Conservation (phyloP, 2,113 vertebrate species). For the Thalassoma bifasciatum region DNA sequence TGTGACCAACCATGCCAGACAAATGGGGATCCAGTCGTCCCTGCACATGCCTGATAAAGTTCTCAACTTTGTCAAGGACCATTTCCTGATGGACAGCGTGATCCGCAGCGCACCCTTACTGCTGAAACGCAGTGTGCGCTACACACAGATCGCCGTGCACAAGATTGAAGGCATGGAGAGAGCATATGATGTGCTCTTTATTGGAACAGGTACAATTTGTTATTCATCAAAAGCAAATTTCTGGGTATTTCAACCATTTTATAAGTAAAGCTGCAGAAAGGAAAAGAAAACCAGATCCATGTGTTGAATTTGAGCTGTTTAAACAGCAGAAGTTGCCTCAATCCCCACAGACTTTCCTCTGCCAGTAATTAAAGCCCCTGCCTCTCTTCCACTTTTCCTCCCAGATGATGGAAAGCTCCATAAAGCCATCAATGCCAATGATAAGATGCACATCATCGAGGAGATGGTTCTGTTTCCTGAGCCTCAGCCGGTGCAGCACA, state of each 20-base stretch:
- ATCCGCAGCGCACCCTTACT: conserved; percentile 89
- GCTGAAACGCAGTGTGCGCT: conserved; percentile 86
- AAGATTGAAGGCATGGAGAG: conserved; percentile 81
- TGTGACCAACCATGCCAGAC: conserved; percentile 87
- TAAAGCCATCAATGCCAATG: conserved; percentile 86
- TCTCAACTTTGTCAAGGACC: conserved; percentile 96
- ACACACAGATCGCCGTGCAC: conserved; percentile 90
- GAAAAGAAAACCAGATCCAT: neutral
- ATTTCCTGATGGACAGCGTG: conserved; percentile 93
- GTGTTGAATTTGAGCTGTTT: neutral
- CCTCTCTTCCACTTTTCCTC: conserved; percentile 1
- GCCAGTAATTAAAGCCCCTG: neutral
- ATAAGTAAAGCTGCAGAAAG: neutral
- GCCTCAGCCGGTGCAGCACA: conserved; percentile 87
- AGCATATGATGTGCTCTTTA: conserved; percentile 89
- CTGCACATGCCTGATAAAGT: conserved; percentile 95
- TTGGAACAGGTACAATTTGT: conserved; percentile 87
- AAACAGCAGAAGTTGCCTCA: neutral
- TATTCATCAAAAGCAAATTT: neutral
- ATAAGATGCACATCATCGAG: conserved; percentile 87
- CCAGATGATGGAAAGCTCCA: conserved; percentile 91
- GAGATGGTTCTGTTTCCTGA: conserved; percentile 87
- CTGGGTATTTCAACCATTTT: neutral
- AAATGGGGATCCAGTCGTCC: conserved; percentile 89
- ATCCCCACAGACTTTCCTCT: neutral